A percentile compares a stretch with the other conserved stretches of the same genome.
Conservation (phyloP, 2,113 vertebrate species). For the Gila orcuttii region DNA sequence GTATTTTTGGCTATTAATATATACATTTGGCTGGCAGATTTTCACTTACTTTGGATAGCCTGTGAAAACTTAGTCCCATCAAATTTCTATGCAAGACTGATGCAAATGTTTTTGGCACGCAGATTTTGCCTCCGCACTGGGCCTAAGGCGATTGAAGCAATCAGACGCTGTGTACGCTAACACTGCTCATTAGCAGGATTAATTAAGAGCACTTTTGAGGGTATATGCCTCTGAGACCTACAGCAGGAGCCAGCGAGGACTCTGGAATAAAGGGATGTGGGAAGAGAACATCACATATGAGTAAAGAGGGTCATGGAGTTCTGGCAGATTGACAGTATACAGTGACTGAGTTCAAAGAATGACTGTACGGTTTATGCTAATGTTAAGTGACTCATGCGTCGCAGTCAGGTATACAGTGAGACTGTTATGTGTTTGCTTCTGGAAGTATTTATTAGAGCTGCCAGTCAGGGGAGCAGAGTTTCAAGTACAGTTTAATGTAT, state of each 20-base stretch:
- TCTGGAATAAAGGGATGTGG: constrained; percentile 58
- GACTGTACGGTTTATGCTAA: neutral
- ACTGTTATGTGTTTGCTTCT: neutral
- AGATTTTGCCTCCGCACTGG: neutral
- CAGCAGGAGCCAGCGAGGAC: constrained; percentile 61
- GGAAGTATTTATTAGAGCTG: constrained; percentile 23
- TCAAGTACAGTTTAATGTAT: neutral
- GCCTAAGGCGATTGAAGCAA: neutral
- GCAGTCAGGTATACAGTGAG: neutral
- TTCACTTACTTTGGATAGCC: neutral
- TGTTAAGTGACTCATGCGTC: neutral
- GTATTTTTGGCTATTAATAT: neutral
- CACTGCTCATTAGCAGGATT: constrained; percentile 73
- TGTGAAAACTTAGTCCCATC: neutral
- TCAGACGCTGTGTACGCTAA: constrained; percentile 59
- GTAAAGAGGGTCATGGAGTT: neutral
- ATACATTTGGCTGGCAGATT: neutral
- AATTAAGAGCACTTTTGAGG: constrained; percentile 68
- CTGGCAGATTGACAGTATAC: neutral
- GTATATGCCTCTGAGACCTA: constrained; percentile 53
- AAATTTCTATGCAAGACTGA: neutral
- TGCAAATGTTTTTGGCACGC: constrained; percentile 6
- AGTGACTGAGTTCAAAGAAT: constrained; percentile 17
- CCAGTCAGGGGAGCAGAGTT: neutral
- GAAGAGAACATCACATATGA: constrained; percentile 42